Conservation (phyloP, 2,113 vertebrate species). For the Sapayoa aenigma region DNA sequence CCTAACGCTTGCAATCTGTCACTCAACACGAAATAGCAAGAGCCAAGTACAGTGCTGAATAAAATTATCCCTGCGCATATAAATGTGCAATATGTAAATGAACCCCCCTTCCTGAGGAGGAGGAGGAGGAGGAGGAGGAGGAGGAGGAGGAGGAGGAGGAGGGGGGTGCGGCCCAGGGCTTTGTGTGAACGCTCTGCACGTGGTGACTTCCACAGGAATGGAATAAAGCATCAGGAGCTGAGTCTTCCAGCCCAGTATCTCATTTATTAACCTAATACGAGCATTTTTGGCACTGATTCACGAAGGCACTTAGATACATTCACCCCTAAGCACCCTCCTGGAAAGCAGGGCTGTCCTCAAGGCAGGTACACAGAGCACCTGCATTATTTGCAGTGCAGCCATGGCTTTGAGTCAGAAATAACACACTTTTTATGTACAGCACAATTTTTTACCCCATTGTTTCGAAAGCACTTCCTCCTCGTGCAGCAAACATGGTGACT, state of each 20-base stretch:
- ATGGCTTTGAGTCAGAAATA: background rate
- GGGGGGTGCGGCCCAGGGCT: background rate
- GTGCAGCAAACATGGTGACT: fast-evolving
- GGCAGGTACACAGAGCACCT: background rate
- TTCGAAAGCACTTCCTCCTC: background rate
- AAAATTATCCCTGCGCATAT: background rate
- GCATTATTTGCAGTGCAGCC: background rate
- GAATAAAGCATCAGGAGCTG: background rate
- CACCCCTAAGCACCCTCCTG: background rate
- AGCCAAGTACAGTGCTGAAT: background rate
- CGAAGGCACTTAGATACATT: background rate
- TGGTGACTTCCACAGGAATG: background rate
- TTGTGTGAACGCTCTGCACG: background rate
- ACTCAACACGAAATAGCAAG: background rate
- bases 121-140: background rate
- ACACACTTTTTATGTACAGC: fast-evolving
- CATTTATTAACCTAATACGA: background rate
- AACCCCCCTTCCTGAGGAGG: background rate
- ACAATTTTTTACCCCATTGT: background rate
- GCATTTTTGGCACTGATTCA: background rate
- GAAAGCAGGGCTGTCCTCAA: background rate
- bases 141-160: background rate
- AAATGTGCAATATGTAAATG: background rate
- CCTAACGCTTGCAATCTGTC: background rate
- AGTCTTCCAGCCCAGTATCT: background rate